Evolutionary conservation across 1,140 invertebrate species (phyloP).

Genomic region (Macrobrachium nipponense): DNA sequence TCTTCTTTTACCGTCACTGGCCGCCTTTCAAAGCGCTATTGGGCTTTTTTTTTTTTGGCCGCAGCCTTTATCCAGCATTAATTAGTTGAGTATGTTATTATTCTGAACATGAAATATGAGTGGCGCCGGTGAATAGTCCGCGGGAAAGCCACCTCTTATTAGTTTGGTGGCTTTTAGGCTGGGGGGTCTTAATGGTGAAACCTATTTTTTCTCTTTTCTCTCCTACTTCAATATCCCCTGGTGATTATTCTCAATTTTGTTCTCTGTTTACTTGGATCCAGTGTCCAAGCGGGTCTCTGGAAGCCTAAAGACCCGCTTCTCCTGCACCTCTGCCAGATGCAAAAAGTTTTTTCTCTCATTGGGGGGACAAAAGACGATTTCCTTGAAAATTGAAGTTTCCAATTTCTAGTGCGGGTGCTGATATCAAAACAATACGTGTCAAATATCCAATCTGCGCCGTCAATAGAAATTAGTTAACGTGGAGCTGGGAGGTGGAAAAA

Average conservation of each 20-base stretch:
- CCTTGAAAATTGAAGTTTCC: constrained; percentile 57
- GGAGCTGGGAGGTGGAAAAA: constrained; percentile 59
- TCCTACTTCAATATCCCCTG: constrained; percentile 58
- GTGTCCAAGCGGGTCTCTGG: constrained; percentile 59
- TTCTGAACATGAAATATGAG: constrained; percentile 62
- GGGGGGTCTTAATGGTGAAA: constrained; percentile 54
- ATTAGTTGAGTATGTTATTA: constrained; percentile 62
- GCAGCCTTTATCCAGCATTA: constrained; percentile 59
- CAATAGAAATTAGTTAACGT: constrained; percentile 63
- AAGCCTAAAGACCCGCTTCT: constrained; percentile 55
- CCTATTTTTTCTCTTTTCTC: constrained; percentile 40
- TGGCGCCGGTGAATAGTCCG: constrained; percentile 51
- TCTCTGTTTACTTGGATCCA: constrained; percentile 61
- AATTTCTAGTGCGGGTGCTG: constrained; percentile 58
- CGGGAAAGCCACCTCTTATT: constrained; percentile 58
- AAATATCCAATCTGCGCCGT: constrained; percentile 63
- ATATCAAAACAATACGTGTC: constrained; percentile 63
- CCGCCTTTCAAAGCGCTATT: constrained; percentile 60
- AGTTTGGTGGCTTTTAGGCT: constrained; percentile 60
- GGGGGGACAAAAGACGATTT: constrained; percentile 44
- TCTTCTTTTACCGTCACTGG: constrained; percentile 56
- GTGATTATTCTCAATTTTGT: constrained; percentile 62
- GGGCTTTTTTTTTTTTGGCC: constrained; percentile 45
- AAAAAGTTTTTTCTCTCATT: constrained; percentile 45
- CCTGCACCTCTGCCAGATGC: constrained; percentile 52